These are phyloP conservation scores for Ammodytes marinus DNA, from an alignment of 2,113 vertebrate species.

Conservation along the genomic window DNA sequence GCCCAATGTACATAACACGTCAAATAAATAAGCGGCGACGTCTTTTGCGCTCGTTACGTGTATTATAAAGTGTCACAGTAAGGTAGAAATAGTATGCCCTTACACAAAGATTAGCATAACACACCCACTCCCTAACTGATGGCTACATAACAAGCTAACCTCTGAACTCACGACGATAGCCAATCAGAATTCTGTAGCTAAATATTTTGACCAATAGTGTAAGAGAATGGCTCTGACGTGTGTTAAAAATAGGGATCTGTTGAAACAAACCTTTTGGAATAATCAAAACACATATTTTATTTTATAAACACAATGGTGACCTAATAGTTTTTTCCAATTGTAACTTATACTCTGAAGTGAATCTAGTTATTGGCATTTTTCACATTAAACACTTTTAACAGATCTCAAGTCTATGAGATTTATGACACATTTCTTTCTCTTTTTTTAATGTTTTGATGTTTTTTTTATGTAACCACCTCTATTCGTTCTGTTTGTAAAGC, in stretches of 20 bases:
- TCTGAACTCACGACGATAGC: slow-evolving; percentile 33
- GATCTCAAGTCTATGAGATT: not conserved
- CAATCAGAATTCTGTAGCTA: slow-evolving; percentile 50
- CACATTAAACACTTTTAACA: not conserved
- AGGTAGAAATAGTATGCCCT: not conserved
- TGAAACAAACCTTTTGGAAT: not conserved
- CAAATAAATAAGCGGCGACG: not conserved
- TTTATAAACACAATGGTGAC: not conserved
- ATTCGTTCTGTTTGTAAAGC: not conserved
- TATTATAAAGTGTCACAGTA: not conserved
- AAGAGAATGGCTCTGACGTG: slow-evolving; percentile 17
- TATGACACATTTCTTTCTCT: not conserved
- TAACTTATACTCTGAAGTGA: not conserved
- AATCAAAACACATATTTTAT: not conserved
- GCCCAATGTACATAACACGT: not conserved
- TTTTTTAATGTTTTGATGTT: not conserved
- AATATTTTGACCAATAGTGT: slow-evolving; percentile 57
- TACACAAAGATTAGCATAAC: not conserved
- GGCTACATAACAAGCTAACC: slow-evolving; percentile 57
- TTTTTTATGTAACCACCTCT: not conserved
- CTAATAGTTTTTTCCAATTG: not conserved
- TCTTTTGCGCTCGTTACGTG: not conserved
- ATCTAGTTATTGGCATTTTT: not conserved
- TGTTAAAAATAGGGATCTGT: not conserved
- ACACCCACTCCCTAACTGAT: not conserved